Percentiles rank a stretch among this genome's conserved stretches.
phyloP scores from a whole-genome alignment of 2,888 invertebrate species.

The Gisinianus flammeolus region DNA sequence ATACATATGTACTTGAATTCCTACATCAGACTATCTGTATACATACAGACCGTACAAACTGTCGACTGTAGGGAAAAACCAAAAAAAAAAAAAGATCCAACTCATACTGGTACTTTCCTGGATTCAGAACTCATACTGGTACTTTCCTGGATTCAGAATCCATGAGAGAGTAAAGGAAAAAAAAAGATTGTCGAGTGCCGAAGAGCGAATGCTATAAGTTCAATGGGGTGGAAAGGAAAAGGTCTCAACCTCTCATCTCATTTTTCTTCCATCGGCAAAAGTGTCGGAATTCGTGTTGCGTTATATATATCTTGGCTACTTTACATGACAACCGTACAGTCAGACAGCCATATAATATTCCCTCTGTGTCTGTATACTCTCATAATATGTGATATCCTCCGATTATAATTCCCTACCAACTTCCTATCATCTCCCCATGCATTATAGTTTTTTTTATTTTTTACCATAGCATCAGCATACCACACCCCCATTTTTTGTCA shows the following conservation, averaged over 20 bases:
- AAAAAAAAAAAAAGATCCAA: no score
- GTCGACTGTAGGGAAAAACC: no score
- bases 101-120: no score
- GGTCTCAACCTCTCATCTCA: slow-evolving; percentile 14
- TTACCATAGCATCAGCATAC: not conserved
- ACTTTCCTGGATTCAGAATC: no score
- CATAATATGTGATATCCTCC: not conserved
- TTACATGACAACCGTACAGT: not conserved
- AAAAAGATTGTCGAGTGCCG: not conserved
- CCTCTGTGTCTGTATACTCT: not conserved
- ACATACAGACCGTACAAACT: no score
- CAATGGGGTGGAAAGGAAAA: slow-evolving; percentile 9
- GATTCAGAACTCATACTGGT: no score
- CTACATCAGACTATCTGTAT: no score
- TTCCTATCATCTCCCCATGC: not conserved
- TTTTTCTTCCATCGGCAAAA: slow-evolving; percentile 14
- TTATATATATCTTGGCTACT: not conserved
- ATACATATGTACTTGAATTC: no score
- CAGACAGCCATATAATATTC: not conserved
- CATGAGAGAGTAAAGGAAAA: not conserved
- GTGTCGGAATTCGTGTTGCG: not conserved
- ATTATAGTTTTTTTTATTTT: no score
- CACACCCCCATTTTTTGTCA: no score
- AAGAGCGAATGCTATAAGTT: not conserved
- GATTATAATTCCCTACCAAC: not conserved